These are phyloP conservation scores for Drosophila paulistorum DNA, from an alignment of 1,140 invertebrate genomes.

Conservation along the genomic window DNA sequence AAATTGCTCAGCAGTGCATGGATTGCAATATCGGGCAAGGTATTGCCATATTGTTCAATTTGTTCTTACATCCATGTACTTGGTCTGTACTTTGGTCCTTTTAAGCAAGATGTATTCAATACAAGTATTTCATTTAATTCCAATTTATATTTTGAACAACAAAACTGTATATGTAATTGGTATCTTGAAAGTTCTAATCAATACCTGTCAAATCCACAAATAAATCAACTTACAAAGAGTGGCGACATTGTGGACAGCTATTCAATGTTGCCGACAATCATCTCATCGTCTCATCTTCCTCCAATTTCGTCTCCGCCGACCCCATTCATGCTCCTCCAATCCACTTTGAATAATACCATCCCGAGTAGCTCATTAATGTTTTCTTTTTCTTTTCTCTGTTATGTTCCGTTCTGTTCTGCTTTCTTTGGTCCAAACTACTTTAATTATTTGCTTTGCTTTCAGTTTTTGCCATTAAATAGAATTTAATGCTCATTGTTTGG, in stretches of 20 bases:
- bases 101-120: too few species aligned
- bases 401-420: slow-evolving; percentile 23
- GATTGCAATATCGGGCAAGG: not conserved
- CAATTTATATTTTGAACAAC: too few species aligned
- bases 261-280: slow-evolving; percentile 5
- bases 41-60: too few species aligned
- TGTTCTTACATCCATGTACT: too few species aligned
- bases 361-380: slow-evolving; percentile 54
- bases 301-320: too few species aligned
- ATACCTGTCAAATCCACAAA: slow-evolving; percentile 61
- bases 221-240: slow-evolving; percentile 37
- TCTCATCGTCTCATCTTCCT: not conserved
- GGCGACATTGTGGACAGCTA: slow-evolving; percentile 20
- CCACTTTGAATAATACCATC: slow-evolving; percentile 55
- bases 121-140: too few species aligned
- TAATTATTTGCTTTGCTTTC: slow-evolving; percentile 76
- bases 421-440: slow-evolving; percentile 67
- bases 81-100: too few species aligned
- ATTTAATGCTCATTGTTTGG: slow-evolving; percentile 76
- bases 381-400: slow-evolving; percentile 37
- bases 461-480: slow-evolving; percentile 73
- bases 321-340: not conserved
- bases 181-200: slow-evolving; percentile 42
- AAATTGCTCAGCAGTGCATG: not conserved
- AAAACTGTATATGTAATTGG: not conserved